These are phyloP conservation scores for Eira barbara DNA, from an alignment of 2,113 vertebrate genomes.

Conservation along the genomic window DNA sequence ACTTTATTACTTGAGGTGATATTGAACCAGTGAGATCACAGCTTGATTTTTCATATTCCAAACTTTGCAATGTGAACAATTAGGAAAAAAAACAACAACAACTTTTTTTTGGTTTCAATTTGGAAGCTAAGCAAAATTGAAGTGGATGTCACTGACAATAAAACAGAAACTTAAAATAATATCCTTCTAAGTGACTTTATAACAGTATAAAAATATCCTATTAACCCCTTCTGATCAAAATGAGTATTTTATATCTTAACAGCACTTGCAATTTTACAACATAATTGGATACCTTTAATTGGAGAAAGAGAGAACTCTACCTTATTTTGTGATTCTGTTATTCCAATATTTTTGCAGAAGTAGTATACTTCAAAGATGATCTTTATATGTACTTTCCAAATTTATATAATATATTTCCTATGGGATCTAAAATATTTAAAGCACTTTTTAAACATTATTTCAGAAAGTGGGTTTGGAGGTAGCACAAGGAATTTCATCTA, in stretches of 20 bases:
- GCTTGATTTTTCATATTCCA: constrained; percentile 67
- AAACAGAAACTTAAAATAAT: constrained; percentile 25
- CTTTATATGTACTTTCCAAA: constrained; percentile 10
- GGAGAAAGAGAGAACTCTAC: neutral
- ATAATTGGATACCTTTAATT: neutral
- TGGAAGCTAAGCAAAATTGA: constrained; percentile 64
- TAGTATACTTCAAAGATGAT: constrained; percentile 33
- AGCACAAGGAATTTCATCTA: constrained; percentile 48
- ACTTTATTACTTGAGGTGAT: constrained; percentile 74
- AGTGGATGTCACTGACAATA: constrained; percentile 25
- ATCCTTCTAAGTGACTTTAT: constrained; percentile 7
- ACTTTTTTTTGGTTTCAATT: constrained; percentile 57
- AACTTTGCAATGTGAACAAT: constrained; percentile 56
- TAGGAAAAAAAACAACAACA: neutral
- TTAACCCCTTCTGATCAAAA: constrained; percentile 50
- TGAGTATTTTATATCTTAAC: neutral
- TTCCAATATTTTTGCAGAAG: neutral
- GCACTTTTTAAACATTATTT: constrained; percentile 46
- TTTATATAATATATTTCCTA: constrained; percentile 52
- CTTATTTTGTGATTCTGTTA: constrained; percentile 44
- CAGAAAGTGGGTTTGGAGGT: constrained; percentile 24
- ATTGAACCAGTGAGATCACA: constrained; percentile 60
- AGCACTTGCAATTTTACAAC: neutral
- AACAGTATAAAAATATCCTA: constrained; percentile 9
- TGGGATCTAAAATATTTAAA: constrained; percentile 54